Conservation (phyloP, 2,797 vertebrate genomes). For the Aplochiton taeniatus region DNA sequence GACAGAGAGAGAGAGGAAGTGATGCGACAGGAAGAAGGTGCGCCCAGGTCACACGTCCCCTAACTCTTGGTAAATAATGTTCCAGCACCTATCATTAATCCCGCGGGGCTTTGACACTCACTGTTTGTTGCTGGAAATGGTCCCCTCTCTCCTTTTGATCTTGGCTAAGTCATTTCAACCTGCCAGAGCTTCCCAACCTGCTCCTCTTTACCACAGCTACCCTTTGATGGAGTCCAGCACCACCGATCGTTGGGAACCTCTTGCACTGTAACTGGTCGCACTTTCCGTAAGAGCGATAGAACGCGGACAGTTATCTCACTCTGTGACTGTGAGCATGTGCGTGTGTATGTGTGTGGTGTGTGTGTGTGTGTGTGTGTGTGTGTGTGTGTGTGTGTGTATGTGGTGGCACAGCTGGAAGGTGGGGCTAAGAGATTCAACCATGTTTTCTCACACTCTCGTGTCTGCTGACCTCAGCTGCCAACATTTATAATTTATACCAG, state of each 20-base stretch:
- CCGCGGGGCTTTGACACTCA: constrained; percentile 66
- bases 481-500: constrained; percentile 60
- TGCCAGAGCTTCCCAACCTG: constrained; percentile 6
- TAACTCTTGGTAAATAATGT: constrained; percentile 68
- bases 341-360: constrained; percentile 13
- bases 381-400: constrained; percentile 5
- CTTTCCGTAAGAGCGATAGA: no score
- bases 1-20: constrained; percentile 65
- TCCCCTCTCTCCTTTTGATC: constrained; percentile 62
- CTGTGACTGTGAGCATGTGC: constrained; percentile 35
- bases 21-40: constrained; percentile 52
- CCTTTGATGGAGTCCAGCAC: not conserved
- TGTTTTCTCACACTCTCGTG: constrained; percentile 81
- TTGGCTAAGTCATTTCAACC: not conserved
- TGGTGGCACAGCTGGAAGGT: constrained; percentile 54
- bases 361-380: constrained; percentile 13
- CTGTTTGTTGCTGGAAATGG: constrained; percentile 62
- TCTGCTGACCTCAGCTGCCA: constrained; percentile 76
- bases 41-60: constrained; percentile 65
- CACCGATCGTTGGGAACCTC: no score
- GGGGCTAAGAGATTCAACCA: constrained; percentile 64
- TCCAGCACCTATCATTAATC: constrained; percentile 64
- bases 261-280: no score
- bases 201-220: constrained; percentile 16
- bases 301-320: no score